These are phyloP conservation scores for Hemistola chrysoprasaria DNA, from an alignment of 2,888 invertebrate genomes.

Conservation along the genomic window DNA sequence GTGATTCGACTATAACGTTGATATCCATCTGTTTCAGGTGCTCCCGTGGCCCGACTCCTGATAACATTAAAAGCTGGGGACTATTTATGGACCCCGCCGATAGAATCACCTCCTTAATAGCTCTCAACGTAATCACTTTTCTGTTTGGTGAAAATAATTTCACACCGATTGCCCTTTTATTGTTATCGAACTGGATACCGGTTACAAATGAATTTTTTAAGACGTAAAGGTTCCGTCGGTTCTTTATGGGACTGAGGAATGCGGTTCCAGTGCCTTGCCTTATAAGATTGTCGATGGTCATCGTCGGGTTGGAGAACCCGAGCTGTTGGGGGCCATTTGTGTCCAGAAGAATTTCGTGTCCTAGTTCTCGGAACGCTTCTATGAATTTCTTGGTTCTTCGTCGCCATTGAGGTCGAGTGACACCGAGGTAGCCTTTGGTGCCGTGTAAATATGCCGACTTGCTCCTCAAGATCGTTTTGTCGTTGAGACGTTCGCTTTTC, in stretches of 20 bases:
- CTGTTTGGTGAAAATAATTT: slow-evolving; percentile 45
- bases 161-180: slow-evolving; percentile 52
- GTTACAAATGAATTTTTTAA: slow-evolving; percentile 63
- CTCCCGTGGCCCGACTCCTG: slow-evolving; percentile 57
- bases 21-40: slow-evolving; percentile 45
- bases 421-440: slow-evolving; percentile 26
- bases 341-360: slow-evolving; percentile 43
- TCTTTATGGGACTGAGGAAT: slow-evolving; percentile 74
- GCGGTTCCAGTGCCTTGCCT: slow-evolving; percentile 88
- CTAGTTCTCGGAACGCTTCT: slow-evolving; percentile 53
- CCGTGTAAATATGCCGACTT: slow-evolving; percentile 24
- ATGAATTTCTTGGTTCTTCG: slow-evolving; percentile 22
- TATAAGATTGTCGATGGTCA: slow-evolving; percentile 84
- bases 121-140: slow-evolving; percentile 18
- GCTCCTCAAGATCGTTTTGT: slow-evolving; percentile 17
- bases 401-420: slow-evolving; percentile 23
- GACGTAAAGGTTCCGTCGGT: slow-evolving; percentile 40
- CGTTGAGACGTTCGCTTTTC: slow-evolving; percentile 36
- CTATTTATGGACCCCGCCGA: slow-evolving; percentile 60
- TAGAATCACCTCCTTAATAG: slow-evolving; percentile 56
- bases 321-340: slow-evolving; percentile 42
- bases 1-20: slow-evolving; percentile 43
- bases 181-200: slow-evolving; percentile 62
- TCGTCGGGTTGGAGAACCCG: slow-evolving; percentile 13
- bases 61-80: slow-evolving; percentile 59